These are phyloP conservation scores for Engystomops pustulosus DNA, from an alignment of 2,113 vertebrate species.

Conservation along the genomic window DNA sequence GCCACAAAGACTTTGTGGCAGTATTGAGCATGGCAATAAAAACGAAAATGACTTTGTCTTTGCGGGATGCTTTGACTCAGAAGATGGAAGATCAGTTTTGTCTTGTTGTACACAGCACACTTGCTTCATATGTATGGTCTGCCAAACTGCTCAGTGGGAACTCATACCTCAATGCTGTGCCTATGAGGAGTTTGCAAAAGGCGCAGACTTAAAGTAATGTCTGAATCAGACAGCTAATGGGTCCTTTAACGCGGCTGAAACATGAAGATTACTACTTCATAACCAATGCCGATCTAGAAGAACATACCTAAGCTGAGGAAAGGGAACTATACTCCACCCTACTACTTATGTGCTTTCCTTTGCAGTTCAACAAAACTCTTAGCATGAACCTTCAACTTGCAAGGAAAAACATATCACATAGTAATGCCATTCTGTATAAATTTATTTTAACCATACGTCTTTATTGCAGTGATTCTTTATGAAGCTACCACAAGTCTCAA, in stretches of 20 bases:
- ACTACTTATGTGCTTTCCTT: constrained; percentile 30
- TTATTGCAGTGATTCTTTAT: constrained; percentile 38
- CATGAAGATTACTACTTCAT: constrained; percentile 56
- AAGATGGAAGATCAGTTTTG: constrained; percentile 46
- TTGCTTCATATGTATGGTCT: constrained; percentile 50
- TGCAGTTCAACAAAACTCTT: constrained; percentile 37
- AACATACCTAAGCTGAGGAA: constrained; percentile 40
- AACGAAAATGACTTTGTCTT: constrained; percentile 57
- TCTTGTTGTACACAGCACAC: constrained; percentile 64
- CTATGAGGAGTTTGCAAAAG: not conserved
- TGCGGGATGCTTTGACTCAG: constrained; percentile 50
- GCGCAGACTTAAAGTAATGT: not conserved
- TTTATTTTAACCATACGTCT: constrained; percentile 42
- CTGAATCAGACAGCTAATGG: constrained; percentile 1
- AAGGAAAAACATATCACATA: constrained; percentile 34
- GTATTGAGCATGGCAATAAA: constrained; percentile 84
- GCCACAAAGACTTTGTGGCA: constrained; percentile 53
- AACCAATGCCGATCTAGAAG: constrained; percentile 44
- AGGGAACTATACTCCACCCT: not conserved
- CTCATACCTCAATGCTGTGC: constrained; percentile 69
- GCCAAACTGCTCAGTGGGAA: constrained; percentile 65
- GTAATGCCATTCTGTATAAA: constrained; percentile 31
- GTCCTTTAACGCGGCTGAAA: constrained; percentile 20
- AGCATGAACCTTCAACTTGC: constrained; percentile 52
- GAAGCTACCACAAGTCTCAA: constrained; percentile 31